These are phyloP conservation scores for Aulostomus chinensis DNA, from an alignment of 2,797 vertebrate species.

Conservation along the genomic window DNA sequence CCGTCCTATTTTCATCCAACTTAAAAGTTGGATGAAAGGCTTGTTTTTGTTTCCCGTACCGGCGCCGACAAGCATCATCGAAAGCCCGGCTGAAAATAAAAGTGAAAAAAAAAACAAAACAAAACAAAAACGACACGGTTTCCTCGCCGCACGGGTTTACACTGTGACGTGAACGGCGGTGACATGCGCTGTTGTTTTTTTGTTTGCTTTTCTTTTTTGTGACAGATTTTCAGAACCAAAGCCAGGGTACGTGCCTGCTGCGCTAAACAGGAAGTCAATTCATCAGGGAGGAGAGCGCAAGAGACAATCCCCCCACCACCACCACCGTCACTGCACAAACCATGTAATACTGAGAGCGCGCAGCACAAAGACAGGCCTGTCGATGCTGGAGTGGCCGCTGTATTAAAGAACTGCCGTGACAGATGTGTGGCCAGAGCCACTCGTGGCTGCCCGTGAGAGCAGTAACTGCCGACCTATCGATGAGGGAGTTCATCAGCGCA, in stretches of 20 bases:
- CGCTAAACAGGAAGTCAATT: slow-evolving; percentile 53
- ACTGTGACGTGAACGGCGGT: neutral
- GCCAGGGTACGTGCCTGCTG: slow-evolving; percentile 27
- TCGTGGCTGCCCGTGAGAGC: slow-evolving; percentile 19
- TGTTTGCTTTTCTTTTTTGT: no score
- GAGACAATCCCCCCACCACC: slow-evolving; percentile 1
- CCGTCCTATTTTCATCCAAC: slow-evolving; percentile 71
- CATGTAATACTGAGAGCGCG: slow-evolving; percentile 16
- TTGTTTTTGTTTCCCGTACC: slow-evolving; percentile 29
- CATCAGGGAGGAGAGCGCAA: slow-evolving; percentile 26
- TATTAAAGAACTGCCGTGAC: slow-evolving; percentile 8
- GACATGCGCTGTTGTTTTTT: slow-evolving; percentile 25
- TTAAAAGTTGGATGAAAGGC: slow-evolving; percentile 44
- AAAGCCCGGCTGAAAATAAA: slow-evolving; percentile 30
- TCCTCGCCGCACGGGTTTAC: neutral
- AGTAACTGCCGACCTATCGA: slow-evolving; percentile 42
- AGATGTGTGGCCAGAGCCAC: slow-evolving; percentile 32
- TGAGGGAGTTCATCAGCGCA: slow-evolving; percentile 43
- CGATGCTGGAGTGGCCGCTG: slow-evolving; percentile 12
- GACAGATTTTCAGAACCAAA: slow-evolving; percentile 40
- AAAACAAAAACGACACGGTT: no score
- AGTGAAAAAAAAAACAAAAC: neutral
- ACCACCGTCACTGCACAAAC: slow-evolving; percentile 2
- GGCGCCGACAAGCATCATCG: slow-evolving; percentile 41
- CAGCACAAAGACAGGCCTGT: slow-evolving; percentile 9